A percentile compares a stretch with the other conserved stretches of the same genome.
These are phyloP conservation scores for Patella caerulea DNA, from an alignment of 2,888 invertebrate genomes.

Conservation along the genomic window DNA sequence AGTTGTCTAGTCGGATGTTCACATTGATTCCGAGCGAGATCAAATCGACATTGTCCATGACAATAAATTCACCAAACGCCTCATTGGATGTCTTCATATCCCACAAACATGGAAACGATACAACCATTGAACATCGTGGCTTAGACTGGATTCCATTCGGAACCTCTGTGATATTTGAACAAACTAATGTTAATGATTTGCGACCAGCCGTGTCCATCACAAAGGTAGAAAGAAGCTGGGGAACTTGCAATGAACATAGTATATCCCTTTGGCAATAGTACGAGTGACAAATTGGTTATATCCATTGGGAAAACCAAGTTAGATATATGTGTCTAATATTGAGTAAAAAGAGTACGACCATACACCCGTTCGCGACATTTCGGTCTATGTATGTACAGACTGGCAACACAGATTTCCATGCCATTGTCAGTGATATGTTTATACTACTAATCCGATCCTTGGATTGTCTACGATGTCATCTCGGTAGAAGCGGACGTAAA, in stretches of 20 bases:
- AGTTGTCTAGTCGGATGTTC: no score
- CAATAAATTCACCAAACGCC: constrained; percentile 21
- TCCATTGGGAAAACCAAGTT: constrained; percentile 44
- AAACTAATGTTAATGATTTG: constrained; percentile 45
- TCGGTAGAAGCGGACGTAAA: no score
- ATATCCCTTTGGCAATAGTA: constrained; percentile 48
- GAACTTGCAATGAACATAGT: constrained; percentile 38
- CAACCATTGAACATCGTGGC: constrained; percentile 47
- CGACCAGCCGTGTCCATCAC: constrained; percentile 48
- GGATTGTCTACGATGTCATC: no score
- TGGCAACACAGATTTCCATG: constrained; percentile 51
- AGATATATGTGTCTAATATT: constrained; percentile 39
- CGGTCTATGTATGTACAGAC: constrained; percentile 54
- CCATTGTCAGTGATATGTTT: constrained; percentile 39
- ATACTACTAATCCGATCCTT: constrained; percentile 25
- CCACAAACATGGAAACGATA: constrained; percentile 34
- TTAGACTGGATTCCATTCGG: constrained; percentile 58
- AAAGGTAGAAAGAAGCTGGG: constrained; percentile 36
- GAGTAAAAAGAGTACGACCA: constrained; percentile 32
- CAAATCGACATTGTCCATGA: constrained; percentile 12
- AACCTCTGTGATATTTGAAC: constrained; percentile 54
- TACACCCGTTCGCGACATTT: constrained; percentile 52
- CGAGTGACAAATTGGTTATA: constrained; percentile 38
- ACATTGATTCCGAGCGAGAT: constrained; percentile 44
- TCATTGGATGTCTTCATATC: constrained; percentile 31